Percentiles rank a stretch among this genome's conserved stretches.
Evolutionary conservation across 2,888 invertebrate species (phyloP).

Genomic region (Eucera pruinosa): DNA sequence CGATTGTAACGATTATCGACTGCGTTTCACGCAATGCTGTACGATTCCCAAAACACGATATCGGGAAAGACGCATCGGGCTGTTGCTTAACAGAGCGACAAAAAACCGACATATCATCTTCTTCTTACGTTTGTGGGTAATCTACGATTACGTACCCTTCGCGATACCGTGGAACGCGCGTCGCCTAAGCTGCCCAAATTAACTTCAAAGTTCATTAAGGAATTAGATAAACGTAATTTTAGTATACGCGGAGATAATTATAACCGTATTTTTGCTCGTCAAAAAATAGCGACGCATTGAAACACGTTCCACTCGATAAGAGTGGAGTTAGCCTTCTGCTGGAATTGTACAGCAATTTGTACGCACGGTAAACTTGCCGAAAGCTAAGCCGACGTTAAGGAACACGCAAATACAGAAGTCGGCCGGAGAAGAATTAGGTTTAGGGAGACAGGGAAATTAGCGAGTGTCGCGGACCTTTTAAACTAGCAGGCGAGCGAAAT

Average conservation of each 20-base stretch:
- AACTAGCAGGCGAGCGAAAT: neutral
- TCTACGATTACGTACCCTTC: constrained; percentile 13
- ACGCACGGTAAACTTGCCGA: constrained; percentile 5
- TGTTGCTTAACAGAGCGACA: constrained; percentile 35
- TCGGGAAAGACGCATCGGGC: neutral
- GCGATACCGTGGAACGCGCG: neutral
- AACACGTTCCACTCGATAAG: neutral
- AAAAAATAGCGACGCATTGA: too few species aligned
- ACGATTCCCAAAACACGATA: constrained; percentile 9
- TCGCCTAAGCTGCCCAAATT: constrained; percentile 3
- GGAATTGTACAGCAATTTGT: too few species aligned
- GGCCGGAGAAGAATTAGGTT: constrained; percentile 3
- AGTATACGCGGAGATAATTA: neutral
- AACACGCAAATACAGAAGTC: constrained; percentile 1
- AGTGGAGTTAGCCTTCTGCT: too few species aligned
- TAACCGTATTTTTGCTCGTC: neutral
- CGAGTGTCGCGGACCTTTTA: constrained; percentile 29
- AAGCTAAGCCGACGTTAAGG: neutral
- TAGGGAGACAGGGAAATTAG: constrained; percentile 21
- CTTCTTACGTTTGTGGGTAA: constrained; percentile 14
- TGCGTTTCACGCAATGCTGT: constrained; percentile 2
- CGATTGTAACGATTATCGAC: too few species aligned
- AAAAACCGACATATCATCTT: constrained; percentile 22
- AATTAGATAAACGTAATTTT: constrained; percentile 1
- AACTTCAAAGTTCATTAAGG: neutral